These are phyloP conservation scores for Andrena cerasifolii DNA, from an alignment of 1,140 invertebrate species.

Conservation along the genomic window DNA sequence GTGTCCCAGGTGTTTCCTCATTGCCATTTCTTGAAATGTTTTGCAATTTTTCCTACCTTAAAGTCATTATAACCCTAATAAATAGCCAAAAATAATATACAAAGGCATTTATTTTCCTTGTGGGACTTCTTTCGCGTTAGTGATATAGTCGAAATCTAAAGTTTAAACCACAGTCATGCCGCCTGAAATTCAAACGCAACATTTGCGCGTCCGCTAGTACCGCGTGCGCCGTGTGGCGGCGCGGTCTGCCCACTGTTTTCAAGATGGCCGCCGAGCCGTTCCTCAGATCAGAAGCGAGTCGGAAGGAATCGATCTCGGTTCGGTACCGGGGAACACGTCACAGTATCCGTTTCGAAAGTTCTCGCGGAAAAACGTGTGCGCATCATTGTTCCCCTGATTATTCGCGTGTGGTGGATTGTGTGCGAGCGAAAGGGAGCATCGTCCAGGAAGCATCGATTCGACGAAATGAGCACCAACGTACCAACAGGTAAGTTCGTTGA, in stretches of 20 bases:
- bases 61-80: too few species aligned
- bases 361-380: conserved; percentile 22
- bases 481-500: conserved; percentile 75
- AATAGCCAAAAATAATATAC: too few species aligned
- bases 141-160: too few species aligned
- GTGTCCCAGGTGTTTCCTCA: too few species aligned
- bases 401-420: conserved; percentile 13
- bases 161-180: too few species aligned
- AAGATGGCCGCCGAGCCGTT: conserved; percentile 60
- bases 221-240: background rate
- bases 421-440: background rate
- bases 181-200: conserved; percentile 17
- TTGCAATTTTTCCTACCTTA: too few species aligned
- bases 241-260: conserved; percentile 7
- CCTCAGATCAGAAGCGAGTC: conserved; percentile 49
- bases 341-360: conserved; percentile 23
- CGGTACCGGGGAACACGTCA: conserved; percentile 60
- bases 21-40: too few species aligned
- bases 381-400: conserved; percentile 18
- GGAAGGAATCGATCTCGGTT: conserved; percentile 68
- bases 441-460: conserved; percentile 3
- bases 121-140: too few species aligned
- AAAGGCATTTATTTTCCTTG: too few species aligned
- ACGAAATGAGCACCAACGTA: conserved; percentile 71
- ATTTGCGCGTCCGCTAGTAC: conserved; percentile 17